A percentile compares a stretch with the other conserved stretches of the same genome.
phyloP scores from a whole-genome alignment of 2,113 vertebrate genomes.

The Tupaia chinensis region DNA sequence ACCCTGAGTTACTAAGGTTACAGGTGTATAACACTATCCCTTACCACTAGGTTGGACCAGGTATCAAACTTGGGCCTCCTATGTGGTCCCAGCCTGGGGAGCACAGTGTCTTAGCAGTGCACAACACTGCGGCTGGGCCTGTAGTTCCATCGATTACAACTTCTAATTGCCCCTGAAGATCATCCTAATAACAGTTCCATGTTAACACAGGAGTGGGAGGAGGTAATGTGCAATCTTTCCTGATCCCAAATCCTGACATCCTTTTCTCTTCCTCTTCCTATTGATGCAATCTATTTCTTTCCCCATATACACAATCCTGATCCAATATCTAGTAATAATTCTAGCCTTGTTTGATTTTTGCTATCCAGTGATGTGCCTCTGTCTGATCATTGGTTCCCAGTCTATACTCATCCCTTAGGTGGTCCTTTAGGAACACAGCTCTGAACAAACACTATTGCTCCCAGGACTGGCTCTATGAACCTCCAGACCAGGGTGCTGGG shows the following conservation, averaged over 20 bases:
- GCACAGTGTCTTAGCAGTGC: too few species aligned
- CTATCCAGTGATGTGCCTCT: background rate
- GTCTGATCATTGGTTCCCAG: background rate
- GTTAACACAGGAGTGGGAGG: background rate
- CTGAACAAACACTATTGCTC: background rate
- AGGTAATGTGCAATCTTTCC: fast-evolving
- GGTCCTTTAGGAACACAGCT: background rate
- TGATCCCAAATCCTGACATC: background rate
- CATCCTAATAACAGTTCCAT: background rate
- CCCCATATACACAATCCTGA: background rate
- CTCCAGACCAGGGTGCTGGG: background rate
- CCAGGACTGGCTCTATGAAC: background rate
- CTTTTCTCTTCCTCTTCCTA: background rate
- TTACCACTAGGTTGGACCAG: too few species aligned
- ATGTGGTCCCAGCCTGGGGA: too few species aligned
- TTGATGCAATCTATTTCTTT: background rate
- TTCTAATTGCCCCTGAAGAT: background rate
- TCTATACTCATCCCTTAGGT: background rate
- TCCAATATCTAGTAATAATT: background rate
- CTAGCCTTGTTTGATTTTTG: background rate
- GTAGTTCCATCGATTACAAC: background rate
- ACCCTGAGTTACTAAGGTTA: too few species aligned
- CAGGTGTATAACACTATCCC: too few species aligned
- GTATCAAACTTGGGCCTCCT: too few species aligned
- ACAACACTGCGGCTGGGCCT: too few species aligned